Conservation (phyloP, 92 coral and sea anemone genomes). For the Umimayanthus chanpuru region DNA sequence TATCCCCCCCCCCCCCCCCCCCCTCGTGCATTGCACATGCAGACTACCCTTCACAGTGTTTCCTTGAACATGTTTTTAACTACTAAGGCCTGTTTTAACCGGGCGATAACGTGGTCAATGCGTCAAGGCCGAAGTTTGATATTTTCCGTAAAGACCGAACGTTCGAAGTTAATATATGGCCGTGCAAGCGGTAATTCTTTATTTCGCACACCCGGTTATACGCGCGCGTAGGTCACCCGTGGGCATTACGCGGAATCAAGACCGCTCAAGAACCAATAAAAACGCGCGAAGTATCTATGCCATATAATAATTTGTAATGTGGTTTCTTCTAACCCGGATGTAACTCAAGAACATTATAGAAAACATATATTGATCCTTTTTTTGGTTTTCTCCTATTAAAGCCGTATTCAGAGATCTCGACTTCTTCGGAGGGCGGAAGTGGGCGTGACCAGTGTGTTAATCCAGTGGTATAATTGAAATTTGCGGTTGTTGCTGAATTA, state of each 20-base stretch:
- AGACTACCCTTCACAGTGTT: neutral
- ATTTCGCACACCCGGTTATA: too few relatives aligned
- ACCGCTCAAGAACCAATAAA: too few relatives aligned
- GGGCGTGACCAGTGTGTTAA: neutral
- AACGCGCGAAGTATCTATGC: too few relatives aligned
- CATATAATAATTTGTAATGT: neutral
- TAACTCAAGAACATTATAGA: neutral
- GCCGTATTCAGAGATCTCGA: neutral
- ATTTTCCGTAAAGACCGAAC: too few relatives aligned
- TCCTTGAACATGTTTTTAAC: neutral
- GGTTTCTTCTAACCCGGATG: neutral
- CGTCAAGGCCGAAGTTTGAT: too few relatives aligned
- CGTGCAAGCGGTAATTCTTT: too few relatives aligned
- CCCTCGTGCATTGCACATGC: neutral
- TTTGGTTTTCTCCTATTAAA: neutral
- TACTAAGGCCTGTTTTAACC: too few relatives aligned
- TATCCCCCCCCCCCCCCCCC: too few relatives aligned
- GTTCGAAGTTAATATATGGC: too few relatives aligned
- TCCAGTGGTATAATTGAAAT: neutral
- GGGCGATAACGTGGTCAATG: too few relatives aligned
- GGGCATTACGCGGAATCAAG: too few relatives aligned
- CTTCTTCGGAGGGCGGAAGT: neutral
- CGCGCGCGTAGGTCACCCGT: too few relatives aligned
- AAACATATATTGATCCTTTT: neutral
- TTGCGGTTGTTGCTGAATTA: neutral